A percentile compares a stretch with the other conserved stretches of the same genome.
Conservation (phyloP, 2,888 invertebrate species). For the Argyresthia albistria region DNA sequence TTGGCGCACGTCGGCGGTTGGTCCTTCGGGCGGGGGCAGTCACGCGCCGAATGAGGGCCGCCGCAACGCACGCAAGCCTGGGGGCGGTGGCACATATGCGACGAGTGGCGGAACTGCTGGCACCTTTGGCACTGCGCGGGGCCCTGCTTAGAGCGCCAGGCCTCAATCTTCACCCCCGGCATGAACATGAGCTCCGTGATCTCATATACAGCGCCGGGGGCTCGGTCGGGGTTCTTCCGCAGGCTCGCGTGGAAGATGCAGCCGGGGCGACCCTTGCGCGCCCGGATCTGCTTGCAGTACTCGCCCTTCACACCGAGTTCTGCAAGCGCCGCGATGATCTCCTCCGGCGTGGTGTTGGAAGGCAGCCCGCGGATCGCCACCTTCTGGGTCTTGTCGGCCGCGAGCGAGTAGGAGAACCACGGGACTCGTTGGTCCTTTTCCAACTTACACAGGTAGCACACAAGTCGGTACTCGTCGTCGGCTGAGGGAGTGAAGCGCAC, state of each 20-base stretch:
- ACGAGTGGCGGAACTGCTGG: neutral
- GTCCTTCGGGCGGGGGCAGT: neutral
- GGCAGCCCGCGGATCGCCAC: conserved; percentile 1
- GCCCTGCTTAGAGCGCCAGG: neutral
- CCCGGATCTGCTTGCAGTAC: neutral
- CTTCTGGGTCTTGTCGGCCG: neutral
- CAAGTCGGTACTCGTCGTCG: neutral
- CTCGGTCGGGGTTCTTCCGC: neutral
- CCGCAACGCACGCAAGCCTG: neutral
- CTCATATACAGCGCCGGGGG: neutral
- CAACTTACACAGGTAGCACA: neutral
- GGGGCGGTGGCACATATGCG: neutral
- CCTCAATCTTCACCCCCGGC: neutral
- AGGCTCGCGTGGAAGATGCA: neutral
- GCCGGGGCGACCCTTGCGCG: conserved; percentile 12
- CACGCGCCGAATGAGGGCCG: neutral
- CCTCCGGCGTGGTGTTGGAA: neutral
- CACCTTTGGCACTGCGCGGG: neutral
- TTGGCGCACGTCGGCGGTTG: neutral
- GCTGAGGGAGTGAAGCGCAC: neutral
- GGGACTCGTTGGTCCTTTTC: neutral
- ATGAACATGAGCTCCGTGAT: conserved; percentile 4
- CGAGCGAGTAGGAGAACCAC: neutral
- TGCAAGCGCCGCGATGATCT: neutral
- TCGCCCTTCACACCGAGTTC: neutral